phyloP scores from a whole-genome alignment of 2,113 vertebrate genomes.

The Stegastes partitus region DNA sequence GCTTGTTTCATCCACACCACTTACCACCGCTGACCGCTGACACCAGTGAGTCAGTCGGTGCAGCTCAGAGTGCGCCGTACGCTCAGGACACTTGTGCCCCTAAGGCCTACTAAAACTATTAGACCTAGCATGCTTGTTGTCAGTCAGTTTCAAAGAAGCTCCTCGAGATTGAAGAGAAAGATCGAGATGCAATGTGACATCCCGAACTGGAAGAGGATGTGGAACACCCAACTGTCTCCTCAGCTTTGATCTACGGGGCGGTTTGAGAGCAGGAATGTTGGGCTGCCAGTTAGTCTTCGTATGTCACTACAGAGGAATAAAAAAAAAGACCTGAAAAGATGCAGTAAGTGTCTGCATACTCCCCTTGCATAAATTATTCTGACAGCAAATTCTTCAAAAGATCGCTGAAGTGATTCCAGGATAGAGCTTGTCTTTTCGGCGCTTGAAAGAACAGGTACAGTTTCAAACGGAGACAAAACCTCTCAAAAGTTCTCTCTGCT shows the following conservation, averaged over 20 bases:
- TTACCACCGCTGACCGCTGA: constrained; percentile 23
- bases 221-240: constrained; percentile 50
- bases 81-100: neutral
- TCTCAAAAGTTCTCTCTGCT: constrained; percentile 61
- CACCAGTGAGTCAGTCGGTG: neutral
- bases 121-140: neutral
- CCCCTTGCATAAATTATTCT: constrained; percentile 71
- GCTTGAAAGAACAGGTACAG: constrained; percentile 71
- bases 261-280: constrained; percentile 49
- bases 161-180: constrained; percentile 14
- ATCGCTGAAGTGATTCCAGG: constrained; percentile 60
- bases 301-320: constrained; percentile 49
- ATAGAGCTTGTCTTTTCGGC: constrained; percentile 48
- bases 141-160: constrained; percentile 3
- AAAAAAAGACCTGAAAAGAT: constrained; percentile 45
- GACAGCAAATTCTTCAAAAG: constrained; percentile 76
- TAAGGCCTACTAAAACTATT: constrained; percentile 12
- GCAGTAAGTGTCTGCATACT: constrained; percentile 56
- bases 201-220: constrained; percentile 26
- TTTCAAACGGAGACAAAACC: constrained; percentile 71
- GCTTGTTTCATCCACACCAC: constrained; percentile 11
- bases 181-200: constrained; percentile 35
- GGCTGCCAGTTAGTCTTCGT: constrained; percentile 53
- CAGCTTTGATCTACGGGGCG: constrained; percentile 53
- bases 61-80: neutral